These are phyloP conservation scores for Melanophora roralis DNA, from an alignment of 2,888 invertebrate species.

Conservation along the genomic window DNA sequence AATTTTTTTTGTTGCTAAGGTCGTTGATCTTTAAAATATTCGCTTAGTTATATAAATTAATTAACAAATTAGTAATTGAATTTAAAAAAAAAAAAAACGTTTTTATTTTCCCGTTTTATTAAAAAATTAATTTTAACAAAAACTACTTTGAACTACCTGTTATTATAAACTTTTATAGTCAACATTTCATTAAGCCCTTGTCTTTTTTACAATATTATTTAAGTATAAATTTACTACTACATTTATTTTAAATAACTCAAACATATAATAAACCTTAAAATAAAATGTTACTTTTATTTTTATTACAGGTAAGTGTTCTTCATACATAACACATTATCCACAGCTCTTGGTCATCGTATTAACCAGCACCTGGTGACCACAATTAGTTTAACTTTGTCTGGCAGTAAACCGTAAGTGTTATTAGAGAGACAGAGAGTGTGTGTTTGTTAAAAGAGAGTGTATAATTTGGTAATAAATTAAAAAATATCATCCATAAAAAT, in stretches of 20 bases:
- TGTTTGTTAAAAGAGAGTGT: background rate
- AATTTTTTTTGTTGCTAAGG: too few relatives aligned
- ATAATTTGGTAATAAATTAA: conserved; percentile 58
- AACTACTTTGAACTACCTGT: too few relatives aligned
- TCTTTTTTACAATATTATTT: background rate
- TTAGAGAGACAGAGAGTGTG: background rate
- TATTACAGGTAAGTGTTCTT: conserved; percentile 58
- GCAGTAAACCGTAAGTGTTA: conserved; percentile 2
- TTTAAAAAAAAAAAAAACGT: too few relatives aligned
- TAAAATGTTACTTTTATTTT: conserved; percentile 7
- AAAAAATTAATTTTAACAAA: too few relatives aligned
- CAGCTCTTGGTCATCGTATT: conserved; percentile 18
- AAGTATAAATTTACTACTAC: conserved; percentile 8
- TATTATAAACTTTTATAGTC: background rate
- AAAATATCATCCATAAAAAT: conserved; percentile 59
- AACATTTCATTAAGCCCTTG: background rate
- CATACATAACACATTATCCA: conserved; percentile 41
- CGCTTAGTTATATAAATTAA: too few relatives aligned
- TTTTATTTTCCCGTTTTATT: too few relatives aligned
- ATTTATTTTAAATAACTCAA: conserved; percentile 19
- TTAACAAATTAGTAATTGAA: too few relatives aligned
- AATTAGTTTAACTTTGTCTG: conserved; percentile 26
- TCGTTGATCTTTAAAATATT: too few relatives aligned
- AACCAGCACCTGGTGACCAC: conserved; percentile 55
- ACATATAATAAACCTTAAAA: background rate